Evolutionary conservation across 2,797 vertebrate genomes (phyloP), one percentile per base, ranked within the genome.

Genomic region (Pempheris klunzingeri): DNA sequence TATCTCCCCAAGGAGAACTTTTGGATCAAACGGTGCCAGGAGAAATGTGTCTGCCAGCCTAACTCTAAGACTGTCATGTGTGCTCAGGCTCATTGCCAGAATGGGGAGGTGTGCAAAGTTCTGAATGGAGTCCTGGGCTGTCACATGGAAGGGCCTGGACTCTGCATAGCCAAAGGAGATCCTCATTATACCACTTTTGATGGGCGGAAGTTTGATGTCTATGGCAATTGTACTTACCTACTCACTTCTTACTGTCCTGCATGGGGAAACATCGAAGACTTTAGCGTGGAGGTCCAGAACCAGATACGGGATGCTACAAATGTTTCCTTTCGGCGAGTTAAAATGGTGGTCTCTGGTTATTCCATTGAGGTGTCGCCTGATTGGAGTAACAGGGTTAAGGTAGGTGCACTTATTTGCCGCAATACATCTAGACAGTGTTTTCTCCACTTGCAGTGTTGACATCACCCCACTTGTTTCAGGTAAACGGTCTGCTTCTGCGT

Each of bases 151-250:
- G 72, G 74, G 41, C 82, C 70, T 0, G 82, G 75, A 4, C 26
- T 92, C 7, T 96, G 95, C 71, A 64, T 81, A 17, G 89, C 90
- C 9, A 88, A 86, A 57, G 94, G 94, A 2, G 87, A 92, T 61
- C 82, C 91, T 55, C 93, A 94, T 52, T 95, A 92, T 17, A 63
- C 68, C 58, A 94, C 92, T 7, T 94, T 95, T 55, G 93, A 95
- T 15, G 89, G 92, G 3, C 60, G 43, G 13, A 69, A 8, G 7
- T 95, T 92, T 57, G 85, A 94, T 69, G 93, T 96, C 71, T 82
- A 91, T 9, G 94, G 94, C n/a, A 81, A 93, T 55, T 95, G 95
- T 9, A 82, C 92, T 50, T 96, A 95, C 80, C 76, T 86, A 2
- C 53, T 91, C 18, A 71, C 81, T 7, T 84, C 76, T 41, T 77